Percentiles rank a stretch among this genome's conserved stretches.
Conservation (phyloP, 2,113 vertebrate genomes). For the Andinoacara biseriatus region DNA sequence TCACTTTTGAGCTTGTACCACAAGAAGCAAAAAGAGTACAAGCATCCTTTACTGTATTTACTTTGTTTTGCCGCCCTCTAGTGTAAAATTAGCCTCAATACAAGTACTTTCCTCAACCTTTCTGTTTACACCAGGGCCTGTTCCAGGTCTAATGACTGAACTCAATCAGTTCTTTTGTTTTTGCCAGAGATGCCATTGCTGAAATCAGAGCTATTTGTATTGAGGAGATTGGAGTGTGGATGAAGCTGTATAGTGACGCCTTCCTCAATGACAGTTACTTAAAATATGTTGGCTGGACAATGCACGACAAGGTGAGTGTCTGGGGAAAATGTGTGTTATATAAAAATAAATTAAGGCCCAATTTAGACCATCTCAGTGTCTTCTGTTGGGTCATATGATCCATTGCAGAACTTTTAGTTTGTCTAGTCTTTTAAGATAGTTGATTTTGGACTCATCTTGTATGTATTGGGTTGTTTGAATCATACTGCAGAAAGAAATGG, state of each 20-base stretch:
- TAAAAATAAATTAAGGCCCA: neutral
- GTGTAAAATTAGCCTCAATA: conserved; percentile 18
- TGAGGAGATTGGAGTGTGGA: conserved; percentile 87
- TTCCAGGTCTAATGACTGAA: neutral
- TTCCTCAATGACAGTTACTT: conserved; percentile 99
- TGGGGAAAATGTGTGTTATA: neutral
- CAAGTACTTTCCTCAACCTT: neutral
- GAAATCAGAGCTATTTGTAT: conserved; percentile 89
- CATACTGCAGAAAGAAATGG: too few relatives aligned
- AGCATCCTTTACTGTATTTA: neutral
- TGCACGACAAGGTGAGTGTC: conserved; percentile 76
- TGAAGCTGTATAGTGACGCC: conserved; percentile 92
- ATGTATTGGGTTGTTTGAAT: too few relatives aligned
- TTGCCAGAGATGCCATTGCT: conserved; percentile 62
- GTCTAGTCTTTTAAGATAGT: too few relatives aligned
- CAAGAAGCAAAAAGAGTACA: neutral
- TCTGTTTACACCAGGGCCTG: neutral
- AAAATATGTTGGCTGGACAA: conserved; percentile 96
- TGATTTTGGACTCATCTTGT: too few relatives aligned
- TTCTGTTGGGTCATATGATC: too few relatives aligned
- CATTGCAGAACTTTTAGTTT: too few relatives aligned
- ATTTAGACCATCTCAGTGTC: too few relatives aligned
- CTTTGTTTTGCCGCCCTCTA: conserved; percentile 49
- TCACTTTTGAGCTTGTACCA: neutral
- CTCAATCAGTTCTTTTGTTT: neutral